Evolutionary conservation across 2,797 vertebrate species (phyloP).

Genomic region (Tragelaphus oryx): DNA sequence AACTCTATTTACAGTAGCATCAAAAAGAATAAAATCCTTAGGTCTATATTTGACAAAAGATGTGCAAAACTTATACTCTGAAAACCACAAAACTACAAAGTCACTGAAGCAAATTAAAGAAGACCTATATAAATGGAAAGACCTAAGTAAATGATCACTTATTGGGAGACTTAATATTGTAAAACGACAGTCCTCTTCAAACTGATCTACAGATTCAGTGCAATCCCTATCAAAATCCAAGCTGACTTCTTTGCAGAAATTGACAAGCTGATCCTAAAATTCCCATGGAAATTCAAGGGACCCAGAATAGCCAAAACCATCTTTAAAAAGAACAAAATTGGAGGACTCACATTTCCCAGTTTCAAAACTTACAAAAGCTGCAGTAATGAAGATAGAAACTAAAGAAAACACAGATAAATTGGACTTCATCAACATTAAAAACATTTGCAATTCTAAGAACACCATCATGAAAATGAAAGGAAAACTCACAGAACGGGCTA

Average conservation of each 20-base stretch:
- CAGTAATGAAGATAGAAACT: background rate
- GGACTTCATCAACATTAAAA: background rate
- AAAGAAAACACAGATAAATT: background rate
- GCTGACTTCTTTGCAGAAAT: background rate
- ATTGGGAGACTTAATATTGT: background rate
- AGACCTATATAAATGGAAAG: background rate
- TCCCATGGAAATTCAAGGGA: background rate
- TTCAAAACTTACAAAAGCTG: background rate
- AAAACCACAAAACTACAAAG: background rate
- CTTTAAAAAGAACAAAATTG: background rate
- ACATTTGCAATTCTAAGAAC: background rate
- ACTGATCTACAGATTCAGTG: background rate
- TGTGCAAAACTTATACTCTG: background rate
- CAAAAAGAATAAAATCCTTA: background rate
- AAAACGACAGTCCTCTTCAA: background rate
- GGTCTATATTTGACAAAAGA: background rate
- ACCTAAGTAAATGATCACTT: background rate
- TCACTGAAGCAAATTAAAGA: background rate
- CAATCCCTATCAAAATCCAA: background rate
- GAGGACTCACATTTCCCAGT: background rate
- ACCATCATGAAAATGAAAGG: background rate
- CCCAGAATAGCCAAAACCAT: background rate
- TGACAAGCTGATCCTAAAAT: background rate
- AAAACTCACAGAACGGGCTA: background rate
- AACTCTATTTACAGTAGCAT: background rate